phyloP scores from a whole-genome alignment of 2,888 invertebrate species.

The Heliconius erato region DNA sequence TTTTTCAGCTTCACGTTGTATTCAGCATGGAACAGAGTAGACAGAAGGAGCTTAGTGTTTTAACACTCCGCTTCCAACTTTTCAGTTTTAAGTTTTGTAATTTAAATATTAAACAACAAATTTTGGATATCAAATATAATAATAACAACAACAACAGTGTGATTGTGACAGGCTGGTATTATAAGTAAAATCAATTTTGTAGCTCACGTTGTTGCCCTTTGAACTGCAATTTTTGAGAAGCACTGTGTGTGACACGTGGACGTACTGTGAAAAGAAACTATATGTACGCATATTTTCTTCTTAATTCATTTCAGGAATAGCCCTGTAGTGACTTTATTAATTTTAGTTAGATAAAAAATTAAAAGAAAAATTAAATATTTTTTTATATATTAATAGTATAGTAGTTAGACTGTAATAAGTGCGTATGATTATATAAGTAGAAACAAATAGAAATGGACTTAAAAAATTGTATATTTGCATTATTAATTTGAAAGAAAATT shows the following conservation, averaged over 20 bases:
- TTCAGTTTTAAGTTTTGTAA: neutral
- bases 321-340: neutral
- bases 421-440: neutral
- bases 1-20: too few species aligned
- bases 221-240: conserved; percentile 63
- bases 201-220: conserved; percentile 60
- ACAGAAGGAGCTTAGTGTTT: too few species aligned
- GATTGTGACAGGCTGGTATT: conserved; percentile 51
- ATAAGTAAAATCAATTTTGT: conserved; percentile 62
- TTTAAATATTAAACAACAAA: neutral
- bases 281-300: conserved; percentile 43
- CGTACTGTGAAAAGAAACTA: conserved; percentile 45
- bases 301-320: conserved; percentile 8
- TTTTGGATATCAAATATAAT: neutral
- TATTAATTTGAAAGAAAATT: too few species aligned
- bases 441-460: neutral
- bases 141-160: conserved; percentile 29
- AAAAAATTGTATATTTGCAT: too few species aligned
- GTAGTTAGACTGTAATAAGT: neutral
- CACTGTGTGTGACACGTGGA: conserved; percentile 62
- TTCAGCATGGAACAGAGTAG: too few species aligned
- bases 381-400: neutral
- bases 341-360: neutral
- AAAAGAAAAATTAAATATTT: neutral
- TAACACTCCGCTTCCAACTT: too few species aligned